Conservation (phyloP, 2,888 invertebrate species). For the Agriopis aurantiaria region DNA sequence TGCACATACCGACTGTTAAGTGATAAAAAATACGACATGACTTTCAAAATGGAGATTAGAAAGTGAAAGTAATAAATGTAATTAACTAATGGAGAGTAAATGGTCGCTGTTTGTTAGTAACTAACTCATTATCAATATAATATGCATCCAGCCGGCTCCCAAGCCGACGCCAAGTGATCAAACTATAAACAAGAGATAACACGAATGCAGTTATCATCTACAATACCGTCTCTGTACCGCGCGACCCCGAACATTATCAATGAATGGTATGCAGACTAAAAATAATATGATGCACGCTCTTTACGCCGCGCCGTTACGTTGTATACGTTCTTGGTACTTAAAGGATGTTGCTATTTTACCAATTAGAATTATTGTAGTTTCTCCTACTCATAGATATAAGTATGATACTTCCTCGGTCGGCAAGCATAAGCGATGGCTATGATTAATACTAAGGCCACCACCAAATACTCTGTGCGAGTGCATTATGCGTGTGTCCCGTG, state of each 20-base stretch:
- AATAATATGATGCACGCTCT: not conserved
- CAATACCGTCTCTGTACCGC: not conserved
- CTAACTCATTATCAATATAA: conserved; percentile 32
- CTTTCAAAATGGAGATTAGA: conserved; percentile 10
- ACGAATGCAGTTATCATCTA: conserved; percentile 5
- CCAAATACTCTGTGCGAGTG: not conserved
- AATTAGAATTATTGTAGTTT: too few relatives aligned
- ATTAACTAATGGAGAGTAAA: conserved; percentile 12
- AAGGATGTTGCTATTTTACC: conserved; percentile 12
- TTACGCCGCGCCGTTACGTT: not conserved
- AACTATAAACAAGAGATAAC: conserved; percentile 20
- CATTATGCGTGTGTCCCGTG: conserved; percentile 1
- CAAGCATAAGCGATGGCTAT: not conserved
- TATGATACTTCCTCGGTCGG: not conserved
- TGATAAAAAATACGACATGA: conserved; percentile 12
- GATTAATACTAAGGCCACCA: not conserved
- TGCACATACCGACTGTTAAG: not conserved
- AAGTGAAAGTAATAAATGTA: conserved; percentile 26
- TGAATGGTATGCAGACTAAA: not conserved
- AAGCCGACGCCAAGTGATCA: not conserved
- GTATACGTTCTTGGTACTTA: not conserved
- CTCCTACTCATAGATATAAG: too few relatives aligned
- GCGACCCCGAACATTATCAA: not conserved
- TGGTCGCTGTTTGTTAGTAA: conserved; percentile 1
- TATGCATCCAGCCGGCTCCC: not conserved